phyloP scores from a whole-genome alignment of 2,797 vertebrate genomes.

The Sebastiscus tertius region DNA sequence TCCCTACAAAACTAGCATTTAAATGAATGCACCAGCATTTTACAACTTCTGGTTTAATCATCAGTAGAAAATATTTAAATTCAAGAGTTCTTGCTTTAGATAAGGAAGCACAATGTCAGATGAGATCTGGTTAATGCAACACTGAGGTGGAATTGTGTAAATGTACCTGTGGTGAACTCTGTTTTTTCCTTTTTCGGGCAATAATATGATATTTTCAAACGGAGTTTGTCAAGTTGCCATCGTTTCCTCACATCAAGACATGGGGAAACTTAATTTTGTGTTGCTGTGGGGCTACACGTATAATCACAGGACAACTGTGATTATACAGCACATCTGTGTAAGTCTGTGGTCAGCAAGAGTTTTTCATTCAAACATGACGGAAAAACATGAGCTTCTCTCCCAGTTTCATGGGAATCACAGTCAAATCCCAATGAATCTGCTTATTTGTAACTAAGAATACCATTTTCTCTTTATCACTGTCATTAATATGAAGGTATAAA shows the following conservation, averaged over 20 bases:
- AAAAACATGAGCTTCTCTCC: constrained; percentile 53
- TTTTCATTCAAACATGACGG: constrained; percentile 59
- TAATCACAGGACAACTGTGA: constrained; percentile 71
- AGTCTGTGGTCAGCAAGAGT: constrained; percentile 57
- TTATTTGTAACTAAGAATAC: constrained; percentile 37
- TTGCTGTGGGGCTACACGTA: constrained; percentile 54
- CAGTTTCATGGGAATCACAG: constrained; percentile 48
- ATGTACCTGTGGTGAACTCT: constrained; percentile 11
- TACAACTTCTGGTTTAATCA: background rate
- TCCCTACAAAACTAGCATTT: background rate
- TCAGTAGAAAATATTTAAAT: background rate
- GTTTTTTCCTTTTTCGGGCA: background rate
- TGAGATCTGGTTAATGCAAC: background rate
- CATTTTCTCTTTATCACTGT: constrained; percentile 42
- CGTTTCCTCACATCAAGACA: constrained; percentile 59
- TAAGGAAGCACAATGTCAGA: background rate
- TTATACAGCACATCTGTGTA: constrained; percentile 69
- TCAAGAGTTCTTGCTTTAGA: background rate
- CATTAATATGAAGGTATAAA: constrained; percentile 36
- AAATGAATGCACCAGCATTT: background rate
- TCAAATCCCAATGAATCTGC: constrained; percentile 53
- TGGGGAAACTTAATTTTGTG: constrained; percentile 59
- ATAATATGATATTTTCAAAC: constrained; percentile 42
- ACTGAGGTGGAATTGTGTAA: constrained; percentile 10
- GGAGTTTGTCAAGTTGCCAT: constrained; percentile 41